Evolutionary conservation across 2,888 invertebrate species (phyloP), one percentile per base, ranked within the genome.

Genomic region (Rambutsinella grinnellia): DNA sequence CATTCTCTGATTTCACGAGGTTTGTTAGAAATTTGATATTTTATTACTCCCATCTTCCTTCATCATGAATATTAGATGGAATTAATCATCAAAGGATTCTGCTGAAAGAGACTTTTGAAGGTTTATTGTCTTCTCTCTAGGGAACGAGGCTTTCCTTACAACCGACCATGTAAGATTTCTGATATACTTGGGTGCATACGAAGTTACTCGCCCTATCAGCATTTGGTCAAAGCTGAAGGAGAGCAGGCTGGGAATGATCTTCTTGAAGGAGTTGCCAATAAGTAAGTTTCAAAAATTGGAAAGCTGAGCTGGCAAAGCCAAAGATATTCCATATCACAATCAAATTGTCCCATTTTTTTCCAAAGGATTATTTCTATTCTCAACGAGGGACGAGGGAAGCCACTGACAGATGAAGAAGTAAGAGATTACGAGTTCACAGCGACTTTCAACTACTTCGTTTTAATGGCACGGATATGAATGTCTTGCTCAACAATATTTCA

Each of bases 181-280:
- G 84, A 84, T 67, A 77, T 86, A 17, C 79, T 84, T 6, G 85
- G 85, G n/a, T 85, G 84, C 67, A 79, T 86, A 3, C 78, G 80
- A 8, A 84, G 84, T 24, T 85, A 85, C 84, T 86, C 86, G 13
- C 85, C 84, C 10, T 85, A 84, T 70, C 85, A 85, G 75, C 84
- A 83, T 28, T 84, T 78, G 61, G 71, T 78, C 19, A 82, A 82
- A 44, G 81, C 82, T 21, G 79, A 85, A 49, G 85, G 85, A 6
- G 81, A 84, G 13, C 75, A 71, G 36, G 83, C 79, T 17, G 84
- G 84, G 27, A 62, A 77, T 26, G 65, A 76, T n/a, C 56, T 85
- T 8, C 77, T 85, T 28, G 44, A 79, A 10, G 65, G 76, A 1
- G 83, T 85, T 67, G 75, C 83, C 69, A 68, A 82, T 3, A 81